Evolutionary conservation across 2,797 vertebrate genomes (phyloP), one percentile per base, ranked within the genome.

Genomic region (Acestrorhynchus altus): DNA sequence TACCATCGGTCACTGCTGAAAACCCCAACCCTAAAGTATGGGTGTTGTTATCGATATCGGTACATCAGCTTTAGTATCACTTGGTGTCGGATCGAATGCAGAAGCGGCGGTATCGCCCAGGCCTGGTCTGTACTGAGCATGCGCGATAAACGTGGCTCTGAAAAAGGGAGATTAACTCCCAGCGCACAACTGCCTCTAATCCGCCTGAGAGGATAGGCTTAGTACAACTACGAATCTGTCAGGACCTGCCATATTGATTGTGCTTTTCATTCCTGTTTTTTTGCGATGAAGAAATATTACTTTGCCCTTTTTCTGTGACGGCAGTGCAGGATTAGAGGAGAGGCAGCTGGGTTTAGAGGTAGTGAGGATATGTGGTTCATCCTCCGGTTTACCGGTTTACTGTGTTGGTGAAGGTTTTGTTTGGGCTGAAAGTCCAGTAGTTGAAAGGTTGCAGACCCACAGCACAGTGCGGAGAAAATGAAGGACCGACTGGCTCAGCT

Each of bases 401-500:
- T 22, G 4, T 7, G 20, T 28, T 16, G 8, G 20, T 71, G 49
- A 20, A 60, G 31, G 44, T 18, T 70, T 16, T 40, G 49, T 39
- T 72, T 49, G 44, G 4, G 31, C 12, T 22, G 35, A 40, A 49
- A 20, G 26, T 46, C 49, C 11, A 81, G 7, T 5, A 0, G n/a
- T 49, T 65, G 18, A 12, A 60, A 26, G 20, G 22, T 28, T 13
- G 4, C 24, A 18, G 59, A 0, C 35, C 40, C 64, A 4, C 24
- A 22, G 22, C 28, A 20, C 4, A 44, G 24, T 64, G 56, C 51
- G 20, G 28, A n/a, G 26, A 90, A 84, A 54, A 94, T 94, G 93
- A 94, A 94, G 86, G 93, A 94, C 78, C 90, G 93, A 60, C 85
- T 94, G 86, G 92, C 92, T 1, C 93, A 94, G 78, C 86, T 94